Conservation (phyloP, 2,888 invertebrate genomes). For the Halictus ligatus region DNA sequence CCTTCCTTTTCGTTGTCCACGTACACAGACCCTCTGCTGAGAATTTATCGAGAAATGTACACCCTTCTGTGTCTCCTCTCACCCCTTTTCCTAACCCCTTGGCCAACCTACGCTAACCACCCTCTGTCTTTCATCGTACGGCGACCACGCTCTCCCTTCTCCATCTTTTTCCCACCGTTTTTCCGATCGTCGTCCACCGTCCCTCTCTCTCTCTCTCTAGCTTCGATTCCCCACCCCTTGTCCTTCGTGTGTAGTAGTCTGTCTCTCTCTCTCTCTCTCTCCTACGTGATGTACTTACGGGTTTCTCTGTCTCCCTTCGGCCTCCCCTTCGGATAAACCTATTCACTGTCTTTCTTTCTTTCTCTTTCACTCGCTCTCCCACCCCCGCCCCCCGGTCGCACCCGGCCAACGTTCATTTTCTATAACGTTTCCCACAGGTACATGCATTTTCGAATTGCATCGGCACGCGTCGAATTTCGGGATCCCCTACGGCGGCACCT, state of each 20-base stretch:
- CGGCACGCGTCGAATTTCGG: neutral
- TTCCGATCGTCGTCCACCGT: slow-evolving; percentile 4
- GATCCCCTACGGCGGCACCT: neutral
- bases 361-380: neutral
- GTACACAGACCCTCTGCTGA: slow-evolving; percentile 3
- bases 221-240: too few species aligned
- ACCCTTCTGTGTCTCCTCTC: slow-evolving; percentile 19
- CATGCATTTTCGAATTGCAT: slow-evolving; percentile 39
- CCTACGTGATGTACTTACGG: slow-evolving; percentile 19
- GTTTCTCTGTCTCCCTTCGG: slow-evolving; percentile 19
- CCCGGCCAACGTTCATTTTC: slow-evolving; percentile 26
- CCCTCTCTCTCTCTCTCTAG: neutral
- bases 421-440: slow-evolving; percentile 36
- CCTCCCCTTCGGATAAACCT: slow-evolving; percentile 12
- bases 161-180: neutral
- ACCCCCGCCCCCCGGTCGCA: neutral
- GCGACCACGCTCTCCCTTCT: slow-evolving; percentile 9
- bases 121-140: slow-evolving; percentile 5
- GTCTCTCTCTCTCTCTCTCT: neutral
- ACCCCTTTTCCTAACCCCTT: neutral
- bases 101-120: neutral
- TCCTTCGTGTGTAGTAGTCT: slow-evolving; percentile 10
- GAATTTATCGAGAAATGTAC: slow-evolving; percentile 31
- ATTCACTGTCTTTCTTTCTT: neutral
- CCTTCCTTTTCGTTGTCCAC: slow-evolving; percentile 1